Base-by-base conservation (phyloP, 2,888 invertebrate genomes). In the Pandemis corylana region DNA sequence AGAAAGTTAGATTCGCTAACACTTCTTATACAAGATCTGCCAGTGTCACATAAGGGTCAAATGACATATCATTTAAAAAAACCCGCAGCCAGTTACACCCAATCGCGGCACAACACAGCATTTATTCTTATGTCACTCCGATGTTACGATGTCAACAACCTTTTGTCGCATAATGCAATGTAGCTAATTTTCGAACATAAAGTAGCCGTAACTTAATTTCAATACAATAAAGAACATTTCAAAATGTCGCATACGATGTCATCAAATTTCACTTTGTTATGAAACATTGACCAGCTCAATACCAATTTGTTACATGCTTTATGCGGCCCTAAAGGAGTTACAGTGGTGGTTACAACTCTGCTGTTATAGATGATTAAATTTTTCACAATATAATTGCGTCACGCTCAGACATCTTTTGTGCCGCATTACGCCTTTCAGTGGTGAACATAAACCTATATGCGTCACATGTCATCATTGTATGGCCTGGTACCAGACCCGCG, bases 241-340 rank as follows among this genome's bases (percentile, higher is more conserved):
- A 61, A 62, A 72, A 70, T 56, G 41, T 75, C 61, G 28, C 63
- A 59, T 56, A 20, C 68, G 59, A 44, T 68, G 73, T 68, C 76
- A 80, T 80, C 77, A 77, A 80, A 80, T 78, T 80, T 80, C 77
- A 78, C 79, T 78, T 78, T 76, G 62, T 80, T 77, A 72, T 75
- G 78, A 75, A 77, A 80, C 63, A 68, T 71, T 49, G 64, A 61
- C 76, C 66, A 76, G 59, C 41, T 62, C 36, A 59, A 28, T n/a
- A n/a, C 15, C 20, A 69, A 61, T 59, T 61, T 61, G 44, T 68
- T 68, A 72, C 53, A 65, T 65, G 51, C 44, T 49, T 61, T 62
- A 74, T 69, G 28, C 61, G 51, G 36, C 44, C 51, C 51, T 12
- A 65, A 65, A 65, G 46, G 65, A 56, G 61, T 74, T 28, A 74